Evolutionary conservation across 2,113 vertebrate genomes (phyloP).

Genomic region (Heterocephalus glaber): DNA sequence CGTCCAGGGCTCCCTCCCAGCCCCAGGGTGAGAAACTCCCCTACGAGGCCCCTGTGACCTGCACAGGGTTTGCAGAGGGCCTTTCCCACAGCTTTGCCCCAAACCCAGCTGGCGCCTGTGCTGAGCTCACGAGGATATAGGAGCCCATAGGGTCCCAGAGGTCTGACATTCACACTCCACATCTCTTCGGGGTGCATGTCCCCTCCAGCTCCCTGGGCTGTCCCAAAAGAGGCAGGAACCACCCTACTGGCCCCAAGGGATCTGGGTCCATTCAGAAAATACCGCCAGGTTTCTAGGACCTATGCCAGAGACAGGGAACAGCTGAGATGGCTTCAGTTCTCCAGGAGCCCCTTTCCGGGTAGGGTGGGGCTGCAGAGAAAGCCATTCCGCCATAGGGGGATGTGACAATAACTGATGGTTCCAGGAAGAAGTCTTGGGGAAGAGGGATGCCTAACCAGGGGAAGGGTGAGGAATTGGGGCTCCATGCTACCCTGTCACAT

Average conservation of each 20-base stretch:
- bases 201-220: not conserved
- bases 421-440: not conserved
- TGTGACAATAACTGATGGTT: not conserved
- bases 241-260: accelerated
- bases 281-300: not conserved
- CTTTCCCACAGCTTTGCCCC: constrained; percentile 63
- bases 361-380: not conserved
- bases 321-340: not conserved
- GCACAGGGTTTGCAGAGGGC: constrained; percentile 55
- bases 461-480: not conserved
- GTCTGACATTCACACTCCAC: accelerated
- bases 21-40: constrained; percentile 55
- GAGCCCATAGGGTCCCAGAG: accelerated
- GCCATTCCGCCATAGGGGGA: accelerated
- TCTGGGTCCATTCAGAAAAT: not conserved
- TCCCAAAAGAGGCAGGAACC: not conserved
- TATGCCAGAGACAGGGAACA: not conserved
- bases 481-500: not conserved
- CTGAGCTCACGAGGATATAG: not conserved
- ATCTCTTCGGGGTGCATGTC: accelerated
- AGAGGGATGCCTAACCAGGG: not conserved
- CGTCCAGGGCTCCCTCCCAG: constrained; percentile 69
- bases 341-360: not conserved
- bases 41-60: constrained; percentile 59
- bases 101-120: not conserved